Conservation (phyloP, 2,113 vertebrate species). For the Lethenteron camtschaticum region DNA sequence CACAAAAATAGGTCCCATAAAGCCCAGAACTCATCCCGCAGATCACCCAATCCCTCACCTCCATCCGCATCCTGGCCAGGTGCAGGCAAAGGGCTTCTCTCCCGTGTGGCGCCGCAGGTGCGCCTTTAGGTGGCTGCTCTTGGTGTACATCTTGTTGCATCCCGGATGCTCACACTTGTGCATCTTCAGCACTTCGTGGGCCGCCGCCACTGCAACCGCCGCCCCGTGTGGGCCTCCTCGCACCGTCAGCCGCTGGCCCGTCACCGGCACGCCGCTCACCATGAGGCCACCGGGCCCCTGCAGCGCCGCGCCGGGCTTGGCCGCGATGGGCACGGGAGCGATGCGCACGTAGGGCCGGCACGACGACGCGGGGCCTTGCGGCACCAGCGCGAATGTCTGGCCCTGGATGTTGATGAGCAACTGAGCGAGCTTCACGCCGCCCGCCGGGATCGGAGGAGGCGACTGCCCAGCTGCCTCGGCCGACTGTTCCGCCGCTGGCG, state of each 20-base stretch:
- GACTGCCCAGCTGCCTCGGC: not conserved
- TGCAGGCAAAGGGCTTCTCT: slow-evolving; percentile 82
- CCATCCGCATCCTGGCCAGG: slow-evolving; percentile 78
- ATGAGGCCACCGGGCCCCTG: slow-evolving; percentile 23
- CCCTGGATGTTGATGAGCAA: slow-evolving; percentile 76
- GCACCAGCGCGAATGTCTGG: slow-evolving; percentile 72
- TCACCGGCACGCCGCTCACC: slow-evolving; percentile 29
- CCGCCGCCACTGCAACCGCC: slow-evolving; percentile 32
- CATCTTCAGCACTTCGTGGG: slow-evolving; percentile 83
- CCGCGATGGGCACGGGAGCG: slow-evolving; percentile 66
- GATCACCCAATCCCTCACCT: slow-evolving; percentile 32
- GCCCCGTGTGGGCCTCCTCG: not conserved
- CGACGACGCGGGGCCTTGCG: slow-evolving; percentile 49
- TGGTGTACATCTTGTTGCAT: slow-evolving; percentile 91
- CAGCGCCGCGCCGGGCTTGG: slow-evolving; percentile 50
- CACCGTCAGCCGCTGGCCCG: slow-evolving; percentile 50
- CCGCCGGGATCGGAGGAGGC: slow-evolving; percentile 19
- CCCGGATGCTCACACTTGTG: slow-evolving; percentile 79
- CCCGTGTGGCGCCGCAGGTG: slow-evolving; percentile 76
- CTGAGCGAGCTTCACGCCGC: slow-evolving; percentile 66
- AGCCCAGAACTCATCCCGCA: no score
- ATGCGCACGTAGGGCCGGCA: slow-evolving; percentile 80
- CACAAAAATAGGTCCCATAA: no score
- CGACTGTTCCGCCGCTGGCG: not conserved
- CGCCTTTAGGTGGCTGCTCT: slow-evolving; percentile 88